A percentile compares a stretch with the other conserved stretches of the same genome.
Conservation (phyloP, 2,797 vertebrate genomes). For the Alca torda region DNA sequence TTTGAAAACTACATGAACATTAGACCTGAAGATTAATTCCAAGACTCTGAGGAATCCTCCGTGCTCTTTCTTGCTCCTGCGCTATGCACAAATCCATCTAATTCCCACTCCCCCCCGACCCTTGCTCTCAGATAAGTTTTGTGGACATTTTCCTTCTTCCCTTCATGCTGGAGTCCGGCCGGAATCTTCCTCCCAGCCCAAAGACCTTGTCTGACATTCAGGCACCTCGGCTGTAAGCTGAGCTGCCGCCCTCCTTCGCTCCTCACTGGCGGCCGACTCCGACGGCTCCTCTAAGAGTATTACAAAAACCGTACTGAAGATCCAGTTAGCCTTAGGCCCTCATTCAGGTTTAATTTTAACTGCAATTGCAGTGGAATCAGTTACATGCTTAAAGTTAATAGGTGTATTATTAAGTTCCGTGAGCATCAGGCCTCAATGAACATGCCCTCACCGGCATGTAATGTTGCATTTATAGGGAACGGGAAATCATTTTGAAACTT, state of each 20-base stretch:
- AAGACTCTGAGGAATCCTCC: background rate
- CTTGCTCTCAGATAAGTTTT: background rate
- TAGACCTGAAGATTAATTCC: background rate
- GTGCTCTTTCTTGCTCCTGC: background rate
- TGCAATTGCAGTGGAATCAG: background rate
- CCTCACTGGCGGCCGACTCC: accelerated
- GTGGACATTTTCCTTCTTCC: background rate
- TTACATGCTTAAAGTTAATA: constrained; percentile 8
- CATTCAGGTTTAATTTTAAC: constrained; percentile 5
- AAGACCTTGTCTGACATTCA: background rate
- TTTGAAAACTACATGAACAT: background rate
- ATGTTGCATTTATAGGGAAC: background rate
- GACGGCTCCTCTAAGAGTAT: accelerated
- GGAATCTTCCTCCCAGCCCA: background rate
- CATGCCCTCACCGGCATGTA: background rate
- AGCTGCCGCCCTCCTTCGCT: accelerated
- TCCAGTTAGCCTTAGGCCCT: background rate
- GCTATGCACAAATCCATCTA: background rate
- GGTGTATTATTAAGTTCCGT: background rate
- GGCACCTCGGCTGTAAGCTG: accelerated
- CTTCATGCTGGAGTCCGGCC: background rate
- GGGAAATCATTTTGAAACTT: background rate
- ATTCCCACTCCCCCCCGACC: background rate
- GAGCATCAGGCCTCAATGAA: background rate
- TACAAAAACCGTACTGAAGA: accelerated